phyloP scores from a whole-genome alignment of 1,140 invertebrate genomes.

The Pseudoatta argentina region DNA sequence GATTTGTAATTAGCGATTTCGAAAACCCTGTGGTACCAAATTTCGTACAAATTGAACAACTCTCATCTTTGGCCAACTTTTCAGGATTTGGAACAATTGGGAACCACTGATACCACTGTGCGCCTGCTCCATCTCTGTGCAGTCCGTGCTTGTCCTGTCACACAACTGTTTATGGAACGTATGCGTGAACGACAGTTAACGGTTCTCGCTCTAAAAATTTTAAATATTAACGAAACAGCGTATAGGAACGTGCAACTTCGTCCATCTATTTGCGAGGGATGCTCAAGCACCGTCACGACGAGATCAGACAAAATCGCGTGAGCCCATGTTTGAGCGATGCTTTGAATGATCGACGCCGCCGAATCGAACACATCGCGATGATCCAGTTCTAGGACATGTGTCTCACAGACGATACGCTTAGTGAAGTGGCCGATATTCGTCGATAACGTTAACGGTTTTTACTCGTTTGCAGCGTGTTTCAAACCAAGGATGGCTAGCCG shows the following conservation, averaged over 20 bases:
- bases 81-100: no score
- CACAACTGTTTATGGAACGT: conserved; percentile 25
- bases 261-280: not conserved
- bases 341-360: not conserved
- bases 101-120: no score
- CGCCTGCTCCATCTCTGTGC: no score
- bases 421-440: not conserved
- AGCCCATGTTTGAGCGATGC: not conserved
- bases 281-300: not conserved
- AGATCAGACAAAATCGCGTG: not conserved
- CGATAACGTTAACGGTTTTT: conserved; percentile 28
- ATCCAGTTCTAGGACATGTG: conserved; percentile 33
- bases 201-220: conserved; percentile 28
- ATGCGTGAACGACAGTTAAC: conserved; percentile 4
- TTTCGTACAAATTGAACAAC: no score
- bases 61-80: no score
- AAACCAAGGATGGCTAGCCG: conserved; percentile 80
- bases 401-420: not conserved
- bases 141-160: not conserved
- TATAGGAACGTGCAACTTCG: not conserved
- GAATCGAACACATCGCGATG: not conserved
- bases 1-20: no score
- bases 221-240: not conserved
- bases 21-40: no score
- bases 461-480: not conserved